These are phyloP conservation scores for Lydus trimaculatus DNA, from an alignment of 2,888 invertebrate species.

Conservation along the genomic window DNA sequence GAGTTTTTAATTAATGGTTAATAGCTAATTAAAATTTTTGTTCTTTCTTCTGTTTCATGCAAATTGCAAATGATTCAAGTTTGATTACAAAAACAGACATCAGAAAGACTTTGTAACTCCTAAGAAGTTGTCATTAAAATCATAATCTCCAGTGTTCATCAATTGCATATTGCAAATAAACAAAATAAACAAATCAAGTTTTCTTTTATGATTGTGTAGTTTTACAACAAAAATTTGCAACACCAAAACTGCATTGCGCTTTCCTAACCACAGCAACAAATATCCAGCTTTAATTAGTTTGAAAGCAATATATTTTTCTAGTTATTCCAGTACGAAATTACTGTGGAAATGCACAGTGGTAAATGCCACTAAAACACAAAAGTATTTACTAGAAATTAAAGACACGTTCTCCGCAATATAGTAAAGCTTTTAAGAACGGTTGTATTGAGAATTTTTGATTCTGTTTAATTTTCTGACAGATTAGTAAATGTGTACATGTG, in stretches of 20 bases:
- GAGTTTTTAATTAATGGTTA: background rate
- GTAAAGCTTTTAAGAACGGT: background rate
- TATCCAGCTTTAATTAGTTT: constrained; percentile 4
- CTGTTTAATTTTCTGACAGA: background rate
- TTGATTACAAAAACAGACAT: constrained; percentile 22
- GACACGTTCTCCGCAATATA: background rate
- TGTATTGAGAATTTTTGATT: background rate
- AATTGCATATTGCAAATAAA: background rate
- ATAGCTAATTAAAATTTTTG: background rate
- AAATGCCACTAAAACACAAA: background rate
- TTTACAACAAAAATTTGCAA: background rate
- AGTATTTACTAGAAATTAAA: background rate
- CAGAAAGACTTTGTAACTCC: background rate
- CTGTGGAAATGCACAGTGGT: background rate
- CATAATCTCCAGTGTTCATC: constrained; percentile 21
- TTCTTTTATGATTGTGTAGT: background rate
- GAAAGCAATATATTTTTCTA: background rate
- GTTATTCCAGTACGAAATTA: background rate
- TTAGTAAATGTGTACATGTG: background rate
- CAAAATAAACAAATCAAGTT: background rate
- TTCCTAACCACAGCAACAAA: background rate
- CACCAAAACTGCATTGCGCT: background rate
- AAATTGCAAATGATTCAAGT: constrained; percentile 13
- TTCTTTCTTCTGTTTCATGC: background rate
- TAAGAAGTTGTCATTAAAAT: background rate